Evolutionary conservation across 2,113 vertebrate genomes (phyloP).

Genomic region (Puffinus mauretanicus): DNA sequence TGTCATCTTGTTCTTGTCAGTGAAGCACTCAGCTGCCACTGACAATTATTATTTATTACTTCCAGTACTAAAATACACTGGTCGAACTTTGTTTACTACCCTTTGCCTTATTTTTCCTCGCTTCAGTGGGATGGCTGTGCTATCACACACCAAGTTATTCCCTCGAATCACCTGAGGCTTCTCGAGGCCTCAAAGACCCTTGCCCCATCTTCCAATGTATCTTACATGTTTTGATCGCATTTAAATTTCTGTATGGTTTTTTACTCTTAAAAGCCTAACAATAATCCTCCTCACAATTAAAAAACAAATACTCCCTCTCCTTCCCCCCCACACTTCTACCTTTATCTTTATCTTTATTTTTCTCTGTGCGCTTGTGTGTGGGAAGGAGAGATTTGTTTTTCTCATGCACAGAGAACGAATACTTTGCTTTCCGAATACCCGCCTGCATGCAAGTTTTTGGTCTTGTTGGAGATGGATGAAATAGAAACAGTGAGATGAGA

Average conservation of each 20-base stretch:
- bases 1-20: constrained; percentile 44
- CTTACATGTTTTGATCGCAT: neutral
- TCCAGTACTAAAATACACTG: neutral
- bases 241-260: neutral
- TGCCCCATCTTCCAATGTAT: neutral
- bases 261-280: neutral
- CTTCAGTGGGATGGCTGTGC: neutral
- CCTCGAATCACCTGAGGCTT: neutral
- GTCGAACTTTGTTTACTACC: neutral
- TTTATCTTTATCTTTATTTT: neutral
- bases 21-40: constrained; percentile 6
- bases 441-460: neutral
- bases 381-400: neutral
- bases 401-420: neutral
- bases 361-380: neutral
- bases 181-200: neutral
- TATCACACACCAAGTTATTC: neutral
- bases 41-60: constrained; percentile 10
- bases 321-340: neutral
- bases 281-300: neutral
- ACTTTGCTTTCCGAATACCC: neutral
- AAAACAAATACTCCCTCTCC: neutral
- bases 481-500: neutral
- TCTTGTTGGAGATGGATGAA: neutral
- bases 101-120: neutral